Evolutionary conservation across 2,113 vertebrate genomes (phyloP), one percentile per base, ranked within the genome.

Genomic region (Cochlearius cochlearius): DNA sequence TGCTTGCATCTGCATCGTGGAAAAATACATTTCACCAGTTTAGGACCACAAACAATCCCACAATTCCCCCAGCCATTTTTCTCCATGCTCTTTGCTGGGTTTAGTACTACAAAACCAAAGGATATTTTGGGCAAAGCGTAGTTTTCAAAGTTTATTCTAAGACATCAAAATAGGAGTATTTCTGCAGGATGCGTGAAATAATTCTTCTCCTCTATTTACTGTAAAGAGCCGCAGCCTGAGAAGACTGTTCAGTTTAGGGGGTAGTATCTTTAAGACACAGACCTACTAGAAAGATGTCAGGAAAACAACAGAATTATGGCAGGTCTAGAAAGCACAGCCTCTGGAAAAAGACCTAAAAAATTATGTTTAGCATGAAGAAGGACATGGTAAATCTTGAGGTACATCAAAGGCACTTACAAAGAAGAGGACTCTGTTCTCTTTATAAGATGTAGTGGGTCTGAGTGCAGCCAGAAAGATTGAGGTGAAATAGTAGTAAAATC

Each of bases 121-220:
- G 25, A 77, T 95, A 84, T 94, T 94, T 80, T 55, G 38, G 13
- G 64, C 13, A 84, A 94, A 95, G 23, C 18, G 11, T 86, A 29
- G 80, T 86, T 94, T 92, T 74, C 45, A 41, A 73, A 74, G 76
- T 84, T 89, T 91, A 86, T 80, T 96, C 80, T 53, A 92, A 60
- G 45, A 77, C 38, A 81, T 63, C 25, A 77, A 49, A 69, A 89
- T 53, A 47, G 15, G 36, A 67, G 10, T 22, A 36, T 39, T 50
- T 5, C 84, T 41, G 30, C n/a, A 41, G 72, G 50, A 95, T 71
- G 72, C 39, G 83, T 92, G 88, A 96, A 95, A 86, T 63, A 69
- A 86, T 92, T 79, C 64, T 76, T 85, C 75, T 95, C 41, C 45
- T 69, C 36, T 43, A 47, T n/a, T 69, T 64, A 77, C 63, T 63